Evolutionary conservation across 1,140 invertebrate species (phyloP).

Genomic region (Cotesia glomerata): DNA sequence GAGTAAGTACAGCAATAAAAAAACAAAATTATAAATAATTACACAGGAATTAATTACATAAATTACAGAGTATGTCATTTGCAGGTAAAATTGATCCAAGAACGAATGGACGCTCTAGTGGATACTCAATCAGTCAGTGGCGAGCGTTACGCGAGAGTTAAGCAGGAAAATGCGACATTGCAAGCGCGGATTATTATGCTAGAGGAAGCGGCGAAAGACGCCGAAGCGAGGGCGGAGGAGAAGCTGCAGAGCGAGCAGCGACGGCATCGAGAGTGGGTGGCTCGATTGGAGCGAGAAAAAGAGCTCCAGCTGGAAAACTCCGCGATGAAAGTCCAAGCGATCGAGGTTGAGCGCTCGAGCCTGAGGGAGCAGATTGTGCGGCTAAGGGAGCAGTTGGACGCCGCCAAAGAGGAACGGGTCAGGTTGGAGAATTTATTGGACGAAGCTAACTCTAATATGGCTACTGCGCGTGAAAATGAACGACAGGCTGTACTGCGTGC

Average conservation of each 20-base stretch:
- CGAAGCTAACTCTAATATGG: conserved; percentile 59
- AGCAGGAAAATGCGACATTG: conserved; percentile 89
- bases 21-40: background rate
- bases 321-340: conserved; percentile 78
- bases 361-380: conserved; percentile 77
- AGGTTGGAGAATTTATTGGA: conserved; percentile 67
- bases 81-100: conserved; percentile 88
- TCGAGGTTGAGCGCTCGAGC: conserved; percentile 79
- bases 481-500: conserved; percentile 58
- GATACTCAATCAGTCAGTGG: conserved; percentile 85
- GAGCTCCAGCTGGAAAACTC: conserved; percentile 85
- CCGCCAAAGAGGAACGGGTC: conserved; percentile 65
- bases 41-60: background rate
- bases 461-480: conserved; percentile 55
- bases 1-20: conserved; percentile 66
- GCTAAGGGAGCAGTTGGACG: conserved; percentile 66
- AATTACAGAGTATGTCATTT: background rate
- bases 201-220: conserved; percentile 90
- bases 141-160: conserved; percentile 83
- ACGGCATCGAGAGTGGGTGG: conserved; percentile 80
- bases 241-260: conserved; percentile 79
- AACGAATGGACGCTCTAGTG: conserved; percentile 84
- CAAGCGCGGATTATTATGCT: conserved; percentile 88
- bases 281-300: conserved; percentile 84
- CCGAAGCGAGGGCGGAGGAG: conserved; percentile 85